phyloP scores from a whole-genome alignment of 2,888 invertebrate species.

The Cryptocephalus moraei region DNA sequence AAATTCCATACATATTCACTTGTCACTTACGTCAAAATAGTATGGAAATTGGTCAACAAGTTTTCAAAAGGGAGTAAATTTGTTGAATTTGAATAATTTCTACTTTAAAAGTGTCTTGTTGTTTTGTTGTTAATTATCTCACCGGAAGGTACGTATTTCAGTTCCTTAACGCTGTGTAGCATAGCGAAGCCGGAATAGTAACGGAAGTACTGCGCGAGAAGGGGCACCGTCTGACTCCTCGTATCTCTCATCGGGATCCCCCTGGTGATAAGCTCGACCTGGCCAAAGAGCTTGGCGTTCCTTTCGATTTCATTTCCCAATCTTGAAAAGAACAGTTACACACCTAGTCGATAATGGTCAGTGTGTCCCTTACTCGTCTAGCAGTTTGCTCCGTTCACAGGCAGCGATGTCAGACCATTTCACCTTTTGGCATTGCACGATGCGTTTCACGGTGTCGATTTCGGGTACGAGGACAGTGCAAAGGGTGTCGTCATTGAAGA shows the following conservation, averaged over 20 bases:
- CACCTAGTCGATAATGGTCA: no score
- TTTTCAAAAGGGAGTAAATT: background rate
- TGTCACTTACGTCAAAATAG: no score
- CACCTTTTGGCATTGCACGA: background rate
- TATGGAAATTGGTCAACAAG: no score
- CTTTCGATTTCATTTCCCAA: slow-evolving; percentile 42
- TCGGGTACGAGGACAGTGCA: slow-evolving; percentile 16
- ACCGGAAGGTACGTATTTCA: no score
- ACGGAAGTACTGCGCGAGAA: slow-evolving; percentile 39
- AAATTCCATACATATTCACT: no score
- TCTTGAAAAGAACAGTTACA: slow-evolving; percentile 23
- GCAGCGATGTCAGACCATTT: background rate
- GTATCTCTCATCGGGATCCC: slow-evolving; percentile 28
- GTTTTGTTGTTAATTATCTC: slow-evolving; percentile 14
- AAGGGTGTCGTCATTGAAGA: slow-evolving; percentile 8
- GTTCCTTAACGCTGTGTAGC: no score
- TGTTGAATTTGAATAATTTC: background rate
- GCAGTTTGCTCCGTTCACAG: background rate
- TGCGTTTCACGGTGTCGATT: slow-evolving; percentile 17
- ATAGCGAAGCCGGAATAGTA: slow-evolving; percentile 42
- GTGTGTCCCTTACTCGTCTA: no score
- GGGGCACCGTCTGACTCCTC: slow-evolving; percentile 37
- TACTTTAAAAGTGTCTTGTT: slow-evolving; percentile 37
- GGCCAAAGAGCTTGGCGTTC: slow-evolving; percentile 37
- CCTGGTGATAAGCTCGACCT: slow-evolving; percentile 33